Percentiles rank a stretch among this genome's conserved stretches.
Conservation (phyloP, 2,113 vertebrate species). For the Enhydra lutris region DNA sequence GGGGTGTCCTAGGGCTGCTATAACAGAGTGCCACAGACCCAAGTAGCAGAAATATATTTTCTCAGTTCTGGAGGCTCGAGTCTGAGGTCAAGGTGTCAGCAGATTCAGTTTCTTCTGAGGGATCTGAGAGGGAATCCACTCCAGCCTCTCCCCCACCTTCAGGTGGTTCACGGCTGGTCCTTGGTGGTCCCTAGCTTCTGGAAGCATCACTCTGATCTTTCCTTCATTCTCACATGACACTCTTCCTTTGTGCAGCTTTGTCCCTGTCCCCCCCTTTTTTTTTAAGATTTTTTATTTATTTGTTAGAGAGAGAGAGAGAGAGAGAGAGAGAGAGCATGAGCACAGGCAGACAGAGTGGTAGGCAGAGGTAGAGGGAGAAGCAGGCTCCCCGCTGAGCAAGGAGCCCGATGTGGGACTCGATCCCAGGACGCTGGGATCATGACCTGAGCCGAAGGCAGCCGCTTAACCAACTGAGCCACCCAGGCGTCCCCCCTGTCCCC, state of each 20-base stretch:
- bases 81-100: background rate
- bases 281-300: too few relatives aligned
- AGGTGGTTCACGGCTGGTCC: background rate
- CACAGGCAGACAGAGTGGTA: too few relatives aligned
- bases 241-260: background rate
- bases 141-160: background rate
- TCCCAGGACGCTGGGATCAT: too few relatives aligned
- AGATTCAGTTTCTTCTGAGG: background rate
- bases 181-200: background rate
- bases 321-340: too few relatives aligned
- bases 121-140: background rate
- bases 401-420: too few relatives aligned
- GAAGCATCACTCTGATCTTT: background rate
- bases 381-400: too few relatives aligned
- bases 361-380: too few relatives aligned
- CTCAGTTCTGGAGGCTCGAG: background rate
- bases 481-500: background rate
- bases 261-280: background rate
- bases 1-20: background rate
- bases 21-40: background rate
- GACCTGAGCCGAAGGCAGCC: too few relatives aligned
- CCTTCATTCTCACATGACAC: background rate
- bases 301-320: too few relatives aligned
- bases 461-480: too few relatives aligned
- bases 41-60: background rate